These are phyloP conservation scores for Heliconius himera DNA, from an alignment of 1,140 invertebrate species.

Conservation along the genomic window DNA sequence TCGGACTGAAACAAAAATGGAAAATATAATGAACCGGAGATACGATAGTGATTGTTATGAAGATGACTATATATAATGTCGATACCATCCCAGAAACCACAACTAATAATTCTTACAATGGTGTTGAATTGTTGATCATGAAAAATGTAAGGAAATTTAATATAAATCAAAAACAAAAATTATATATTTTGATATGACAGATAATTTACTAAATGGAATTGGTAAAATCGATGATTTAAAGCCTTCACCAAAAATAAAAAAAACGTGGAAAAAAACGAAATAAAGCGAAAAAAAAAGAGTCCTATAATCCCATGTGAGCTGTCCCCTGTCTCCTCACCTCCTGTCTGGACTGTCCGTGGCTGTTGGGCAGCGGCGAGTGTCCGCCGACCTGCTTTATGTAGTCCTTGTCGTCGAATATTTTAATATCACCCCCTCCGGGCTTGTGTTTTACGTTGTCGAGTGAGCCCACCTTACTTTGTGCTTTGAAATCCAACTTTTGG, in stretches of 20 bases:
- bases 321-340: constrained; percentile 82
- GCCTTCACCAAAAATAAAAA: constrained; percentile 58
- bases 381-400: constrained; percentile 92
- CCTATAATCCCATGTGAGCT: constrained; percentile 36
- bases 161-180: background rate
- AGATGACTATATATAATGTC: constrained; percentile 38
- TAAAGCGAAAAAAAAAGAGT: constrained; percentile 39
- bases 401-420: constrained; percentile 96
- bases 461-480: constrained; percentile 93
- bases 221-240: background rate
- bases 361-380: constrained; percentile 83
- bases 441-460: constrained; percentile 96
- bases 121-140: background rate
- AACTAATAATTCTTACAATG: background rate
- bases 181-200: background rate
- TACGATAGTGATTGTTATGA: constrained; percentile 38
- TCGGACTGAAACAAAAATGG: constrained; percentile 80
- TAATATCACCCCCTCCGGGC: constrained; percentile 95
- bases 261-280: constrained; percentile 45
- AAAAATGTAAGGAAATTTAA: background rate
- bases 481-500: constrained; percentile 93
- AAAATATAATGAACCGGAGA: constrained; percentile 44
- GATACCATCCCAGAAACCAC: background rate
- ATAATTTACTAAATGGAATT: background rate
- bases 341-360: constrained; percentile 84